phyloP scores from a whole-genome alignment of 2,888 invertebrate genomes.

The Caenorhabditis wallacei region DNA sequence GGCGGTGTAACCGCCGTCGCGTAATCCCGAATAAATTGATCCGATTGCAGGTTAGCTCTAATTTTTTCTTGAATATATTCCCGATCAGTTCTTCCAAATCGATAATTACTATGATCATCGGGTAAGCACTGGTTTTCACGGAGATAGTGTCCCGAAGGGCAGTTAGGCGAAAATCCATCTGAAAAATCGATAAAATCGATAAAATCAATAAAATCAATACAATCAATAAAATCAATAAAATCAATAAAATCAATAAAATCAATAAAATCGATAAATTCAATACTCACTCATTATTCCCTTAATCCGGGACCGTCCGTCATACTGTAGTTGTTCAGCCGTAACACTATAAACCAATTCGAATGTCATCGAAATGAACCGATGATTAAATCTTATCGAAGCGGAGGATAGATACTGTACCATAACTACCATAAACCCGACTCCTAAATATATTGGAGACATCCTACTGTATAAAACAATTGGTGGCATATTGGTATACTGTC shows the following conservation, averaged over 20 bases:
- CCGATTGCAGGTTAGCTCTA: not conserved
- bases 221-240: no score
- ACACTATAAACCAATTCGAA: conserved; percentile 19
- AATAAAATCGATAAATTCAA: not conserved
- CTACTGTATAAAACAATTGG: conserved; percentile 5
- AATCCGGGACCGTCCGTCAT: not conserved
- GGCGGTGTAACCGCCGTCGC: not conserved
- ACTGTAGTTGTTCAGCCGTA: not conserved
- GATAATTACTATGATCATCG: not conserved
- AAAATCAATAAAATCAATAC: no score
- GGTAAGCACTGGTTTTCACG: not conserved
- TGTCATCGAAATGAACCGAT: conserved; percentile 32
- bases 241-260: no score
- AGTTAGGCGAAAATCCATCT: not conserved
- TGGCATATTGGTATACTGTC: conserved; percentile 25
- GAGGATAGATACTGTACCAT: conserved; percentile 23
- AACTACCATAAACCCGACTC: conserved; percentile 2
- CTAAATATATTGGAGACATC: conserved; percentile 9
- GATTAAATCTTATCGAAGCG: conserved; percentile 10
- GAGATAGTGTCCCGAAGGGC: not conserved
- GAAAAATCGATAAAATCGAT: no score
- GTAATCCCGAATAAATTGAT: not conserved
- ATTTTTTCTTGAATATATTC: not conserved
- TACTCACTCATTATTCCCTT: conserved; percentile 17
- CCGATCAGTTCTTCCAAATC: not conserved